Evolutionary conservation across 2,113 vertebrate genomes (phyloP), one percentile per base, ranked within the genome.

Genomic region (Miniopterus natalensis): DNA sequence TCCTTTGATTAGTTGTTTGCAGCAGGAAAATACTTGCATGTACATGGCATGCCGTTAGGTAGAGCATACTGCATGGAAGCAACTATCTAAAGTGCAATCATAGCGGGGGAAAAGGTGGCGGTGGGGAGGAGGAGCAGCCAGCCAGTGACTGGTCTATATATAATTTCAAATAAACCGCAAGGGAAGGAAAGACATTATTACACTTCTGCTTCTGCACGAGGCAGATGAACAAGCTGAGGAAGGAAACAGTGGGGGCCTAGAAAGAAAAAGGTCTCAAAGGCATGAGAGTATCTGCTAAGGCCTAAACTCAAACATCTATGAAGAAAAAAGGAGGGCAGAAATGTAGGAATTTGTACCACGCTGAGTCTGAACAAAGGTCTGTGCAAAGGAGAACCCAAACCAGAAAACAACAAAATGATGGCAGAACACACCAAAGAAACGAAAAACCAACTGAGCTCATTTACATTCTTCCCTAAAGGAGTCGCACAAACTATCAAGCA

Each of bases 111-210:
- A 31, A 13, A 21, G 2, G 0, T 4, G 55, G 29, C 45, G 36
- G n/a, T 0, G 14, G 13, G 40, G 23, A 11, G 4, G 9, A 84
- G 49, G 57, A 6, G 29, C 13, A 3, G 8, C 49, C 14, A 79
- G 80, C 61, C 70, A 42, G 59, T 12, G 8, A 86, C 3, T 0
- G 0, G 49, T 92, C 94, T 95, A 92, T 61, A 97, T 97, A 95
- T 84, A 94, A 74, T 84, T 75, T 75, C 65, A 53, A 94, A 73
- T 17, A 79, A 94, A 79, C 84, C 23, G 14, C 85, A 97, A 95
- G 88, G 23, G 88, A 45, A 40, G 87, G 94, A 88, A 96, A 3
- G 12, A 66, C 90, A 96, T 85, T 65, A 81, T 90, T 78, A 31
- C 40, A n/a, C 23, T 89, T 92, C 74, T 79, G 49, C 51, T 95